Conservation (phyloP, 2,888 invertebrate genomes). For the Agrochola lychnidis region DNA sequence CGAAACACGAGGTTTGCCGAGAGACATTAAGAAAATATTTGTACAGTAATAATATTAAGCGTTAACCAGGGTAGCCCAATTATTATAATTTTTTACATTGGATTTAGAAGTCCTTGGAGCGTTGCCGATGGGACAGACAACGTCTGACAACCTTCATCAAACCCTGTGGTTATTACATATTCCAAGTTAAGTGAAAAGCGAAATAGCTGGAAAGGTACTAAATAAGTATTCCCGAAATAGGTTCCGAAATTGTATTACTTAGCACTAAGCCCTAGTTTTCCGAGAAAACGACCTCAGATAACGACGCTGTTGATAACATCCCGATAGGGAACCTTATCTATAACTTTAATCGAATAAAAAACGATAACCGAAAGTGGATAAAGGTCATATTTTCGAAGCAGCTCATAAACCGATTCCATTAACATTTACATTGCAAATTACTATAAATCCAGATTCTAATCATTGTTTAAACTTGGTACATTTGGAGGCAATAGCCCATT, state of each 20-base stretch:
- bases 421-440: constrained; percentile 84
- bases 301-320: constrained; percentile 38
- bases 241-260: constrained; percentile 34
- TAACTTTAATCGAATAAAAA: constrained; percentile 62
- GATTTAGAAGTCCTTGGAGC: neutral
- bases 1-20: too few species aligned
- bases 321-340: constrained; percentile 50
- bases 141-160: neutral
- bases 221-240: constrained; percentile 32
- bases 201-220: constrained; percentile 4
- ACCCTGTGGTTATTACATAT: neutral
- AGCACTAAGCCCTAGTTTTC: constrained; percentile 33
- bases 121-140: neutral
- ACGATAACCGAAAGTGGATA: constrained; percentile 57
- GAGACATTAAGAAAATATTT: too few species aligned
- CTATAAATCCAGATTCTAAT: constrained; percentile 86
- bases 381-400: constrained; percentile 69
- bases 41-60: neutral
- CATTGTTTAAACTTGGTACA: constrained; percentile 83
- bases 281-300: constrained; percentile 44
- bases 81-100: neutral
- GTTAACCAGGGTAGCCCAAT: neutral
- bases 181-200: constrained; percentile 14
- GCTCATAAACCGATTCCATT: constrained; percentile 79
- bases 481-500: constrained; percentile 84